Conservation (phyloP, 2,113 vertebrate species). For the Triplophysa rosa region DNA sequence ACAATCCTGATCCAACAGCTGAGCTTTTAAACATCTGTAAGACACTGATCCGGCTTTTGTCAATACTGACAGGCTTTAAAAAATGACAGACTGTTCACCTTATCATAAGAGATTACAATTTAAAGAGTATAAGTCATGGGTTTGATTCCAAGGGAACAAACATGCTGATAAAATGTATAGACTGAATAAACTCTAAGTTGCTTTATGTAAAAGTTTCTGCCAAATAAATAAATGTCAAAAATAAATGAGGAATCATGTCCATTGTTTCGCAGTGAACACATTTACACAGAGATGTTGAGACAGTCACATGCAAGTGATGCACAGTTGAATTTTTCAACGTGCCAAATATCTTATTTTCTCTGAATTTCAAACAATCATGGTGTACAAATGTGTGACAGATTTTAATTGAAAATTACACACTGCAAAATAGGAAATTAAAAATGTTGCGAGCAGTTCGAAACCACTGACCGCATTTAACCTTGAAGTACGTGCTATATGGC, state of each 20-base stretch:
- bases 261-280: neutral
- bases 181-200: neutral
- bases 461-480: neutral
- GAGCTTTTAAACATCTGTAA: neutral
- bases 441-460: neutral
- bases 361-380: neutral
- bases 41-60: neutral
- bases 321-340: neutral
- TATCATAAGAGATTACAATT: too few species aligned
- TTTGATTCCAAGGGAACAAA: too few species aligned
- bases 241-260: too few species aligned
- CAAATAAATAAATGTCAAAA: too few species aligned
- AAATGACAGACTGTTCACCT: too few species aligned
- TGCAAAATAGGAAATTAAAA: neutral
- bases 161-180: too few species aligned
- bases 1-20: constrained; percentile 1
- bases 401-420: neutral
- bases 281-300: neutral
- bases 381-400: neutral
- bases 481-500: neutral
- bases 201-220: too few species aligned
- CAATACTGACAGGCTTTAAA: neutral
- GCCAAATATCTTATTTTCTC: neutral
- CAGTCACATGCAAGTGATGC: neutral
- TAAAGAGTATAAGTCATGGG: too few species aligned